A percentile compares a stretch with the other conserved stretches of the same genome.
These are phyloP conservation scores for Orbicella faveolata DNA, from an alignment of 64 coral and sea anemone genomes.

Conservation along the genomic window DNA sequence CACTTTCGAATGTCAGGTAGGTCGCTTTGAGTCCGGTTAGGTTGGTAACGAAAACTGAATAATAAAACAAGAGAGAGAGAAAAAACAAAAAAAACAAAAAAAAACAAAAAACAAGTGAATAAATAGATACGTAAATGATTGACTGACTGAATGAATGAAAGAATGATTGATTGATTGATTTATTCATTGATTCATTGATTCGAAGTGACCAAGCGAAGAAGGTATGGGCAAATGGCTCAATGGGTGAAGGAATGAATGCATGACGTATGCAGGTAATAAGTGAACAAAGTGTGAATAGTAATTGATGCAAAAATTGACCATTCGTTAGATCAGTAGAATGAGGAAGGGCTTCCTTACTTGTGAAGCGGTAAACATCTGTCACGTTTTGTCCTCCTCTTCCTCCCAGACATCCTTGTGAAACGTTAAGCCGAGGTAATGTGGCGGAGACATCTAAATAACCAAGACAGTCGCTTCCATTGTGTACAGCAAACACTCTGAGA, in stretches of 20 bases:
- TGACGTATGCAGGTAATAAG: too few relatives aligned
- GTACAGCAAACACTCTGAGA: neutral
- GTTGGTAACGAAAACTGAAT: neutral
- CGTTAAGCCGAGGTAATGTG: neutral
- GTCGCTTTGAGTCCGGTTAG: neutral
- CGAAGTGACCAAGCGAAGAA: too few relatives aligned
- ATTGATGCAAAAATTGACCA: too few relatives aligned
- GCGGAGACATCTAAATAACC: neutral
- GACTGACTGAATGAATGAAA: too few relatives aligned
- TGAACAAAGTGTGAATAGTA: too few relatives aligned
- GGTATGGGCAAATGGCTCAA: too few relatives aligned
- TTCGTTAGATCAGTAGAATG: too few relatives aligned
- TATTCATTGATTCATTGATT: neutral
- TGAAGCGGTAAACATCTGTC: conserved; percentile 8
- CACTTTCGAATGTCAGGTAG: neutral
- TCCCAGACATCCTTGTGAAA: neutral
- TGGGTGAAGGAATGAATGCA: too few relatives aligned
- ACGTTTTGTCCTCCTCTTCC: conserved; percentile 9
- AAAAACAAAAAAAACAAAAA: neutral
- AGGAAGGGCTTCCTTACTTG: neutral
- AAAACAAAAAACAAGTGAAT: neutral
- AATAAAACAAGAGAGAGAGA: neutral
- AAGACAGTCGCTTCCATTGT: neutral
- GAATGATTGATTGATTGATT: neutral
- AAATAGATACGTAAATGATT: neutral